These are phyloP conservation scores for Neofelis nebulosa DNA, from an alignment of 2,113 vertebrate genomes.

Conservation along the genomic window DNA sequence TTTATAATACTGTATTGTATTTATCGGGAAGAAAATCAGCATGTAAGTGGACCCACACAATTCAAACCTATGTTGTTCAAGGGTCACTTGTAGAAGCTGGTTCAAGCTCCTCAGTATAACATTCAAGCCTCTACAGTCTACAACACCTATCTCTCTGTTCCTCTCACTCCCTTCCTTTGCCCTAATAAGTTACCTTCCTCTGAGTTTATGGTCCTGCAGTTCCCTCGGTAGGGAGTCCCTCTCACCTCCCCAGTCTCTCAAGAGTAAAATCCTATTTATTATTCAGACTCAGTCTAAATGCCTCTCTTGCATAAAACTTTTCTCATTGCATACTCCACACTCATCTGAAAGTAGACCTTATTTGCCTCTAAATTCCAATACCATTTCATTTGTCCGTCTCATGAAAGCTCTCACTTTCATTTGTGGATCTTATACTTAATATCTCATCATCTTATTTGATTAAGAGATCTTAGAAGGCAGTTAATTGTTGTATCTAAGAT, in stretches of 20 bases:
- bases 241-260: neutral
- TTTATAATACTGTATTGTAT: neutral
- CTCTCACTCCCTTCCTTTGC: neutral
- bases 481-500: neutral
- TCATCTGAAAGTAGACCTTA: neutral
- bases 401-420: neutral
- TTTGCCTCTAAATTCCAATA: neutral
- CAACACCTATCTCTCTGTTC: neutral
- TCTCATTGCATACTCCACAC: neutral
- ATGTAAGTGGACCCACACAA: neutral
- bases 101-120: neutral
- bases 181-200: neutral
- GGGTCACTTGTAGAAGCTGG: neutral
- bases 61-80: neutral
- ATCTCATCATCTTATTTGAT: conserved; percentile 20
- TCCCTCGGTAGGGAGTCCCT: neutral
- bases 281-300: neutral
- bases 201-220: neutral
- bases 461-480: neutral
- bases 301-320: neutral
- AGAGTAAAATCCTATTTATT: neutral
- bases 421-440: neutral
- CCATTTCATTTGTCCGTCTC: neutral
- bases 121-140: conserved; percentile 2
- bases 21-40: neutral